Evolutionary conservation across 1,140 invertebrate species (phyloP).

Genomic region (Nephila pilipes): DNA sequence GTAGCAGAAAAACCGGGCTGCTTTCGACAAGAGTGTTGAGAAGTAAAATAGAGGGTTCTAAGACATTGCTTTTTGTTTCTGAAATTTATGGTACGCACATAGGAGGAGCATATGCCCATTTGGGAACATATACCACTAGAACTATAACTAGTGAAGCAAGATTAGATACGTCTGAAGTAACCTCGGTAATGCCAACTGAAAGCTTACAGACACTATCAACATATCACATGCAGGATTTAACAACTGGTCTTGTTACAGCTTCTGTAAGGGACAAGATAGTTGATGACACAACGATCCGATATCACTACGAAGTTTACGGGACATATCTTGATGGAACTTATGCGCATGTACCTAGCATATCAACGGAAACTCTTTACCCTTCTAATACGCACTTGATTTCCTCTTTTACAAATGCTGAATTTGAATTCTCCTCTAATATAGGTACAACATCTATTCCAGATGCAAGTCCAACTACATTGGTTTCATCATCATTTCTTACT

Average conservation of each 20-base stretch:
- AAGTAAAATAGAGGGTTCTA: slow-evolving; percentile 79
- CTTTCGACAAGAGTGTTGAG: slow-evolving; percentile 80
- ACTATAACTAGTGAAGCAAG: neutral
- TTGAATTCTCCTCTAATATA: slow-evolving; percentile 79
- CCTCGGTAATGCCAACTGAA: neutral
- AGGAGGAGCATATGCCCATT: slow-evolving; percentile 82
- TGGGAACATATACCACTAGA: slow-evolving; percentile 80
- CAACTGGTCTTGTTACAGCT: slow-evolving; percentile 63
- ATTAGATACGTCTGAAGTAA: neutral
- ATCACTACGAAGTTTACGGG: slow-evolving; percentile 87
- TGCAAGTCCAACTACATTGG: slow-evolving; percentile 80
- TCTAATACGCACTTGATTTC: neutral
- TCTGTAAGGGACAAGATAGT: slow-evolving; percentile 55
- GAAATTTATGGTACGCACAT: slow-evolving; percentile 81
- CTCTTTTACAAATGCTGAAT: slow-evolving; percentile 79
- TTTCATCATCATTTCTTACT: slow-evolving; percentile 82
- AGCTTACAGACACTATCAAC: slow-evolving; percentile 2
- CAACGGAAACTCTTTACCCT: slow-evolving; percentile 59
- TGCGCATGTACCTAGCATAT: slow-evolving; percentile 85
- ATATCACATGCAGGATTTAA: slow-evolving; percentile 57
- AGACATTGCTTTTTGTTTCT: slow-evolving; percentile 80
- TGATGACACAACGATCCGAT: slow-evolving; percentile 62
- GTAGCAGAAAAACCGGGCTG: slow-evolving; percentile 79
- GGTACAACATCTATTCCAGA: slow-evolving; percentile 79
- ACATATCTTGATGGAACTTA: slow-evolving; percentile 93